A percentile compares a stretch with the other conserved stretches of the same genome.
Evolutionary conservation across 2,113 vertebrate species (phyloP).

Genomic region (Beaufortia kweichowensis): DNA sequence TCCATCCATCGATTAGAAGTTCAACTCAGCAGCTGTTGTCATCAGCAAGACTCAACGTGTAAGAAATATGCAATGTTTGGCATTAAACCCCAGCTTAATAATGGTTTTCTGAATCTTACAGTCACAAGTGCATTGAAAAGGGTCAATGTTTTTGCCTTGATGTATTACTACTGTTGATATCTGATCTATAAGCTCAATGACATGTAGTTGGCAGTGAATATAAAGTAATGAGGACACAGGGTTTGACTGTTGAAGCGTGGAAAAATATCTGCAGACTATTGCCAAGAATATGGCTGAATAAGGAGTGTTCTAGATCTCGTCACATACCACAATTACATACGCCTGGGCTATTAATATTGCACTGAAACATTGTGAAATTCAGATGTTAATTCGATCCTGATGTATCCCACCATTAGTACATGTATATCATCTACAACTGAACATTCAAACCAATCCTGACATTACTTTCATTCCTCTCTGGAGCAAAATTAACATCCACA

Average conservation of each 20-base stretch:
- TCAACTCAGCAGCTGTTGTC: constrained; percentile 42
- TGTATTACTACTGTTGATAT: background rate
- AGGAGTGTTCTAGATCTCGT: constrained; percentile 28
- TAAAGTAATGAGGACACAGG: background rate
- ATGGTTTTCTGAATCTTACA: background rate
- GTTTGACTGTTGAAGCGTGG: background rate
- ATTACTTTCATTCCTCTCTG: constrained; percentile 27
- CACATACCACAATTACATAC: constrained; percentile 29
- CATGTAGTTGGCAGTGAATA: constrained; percentile 11
- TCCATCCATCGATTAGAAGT: constrained; percentile 33
- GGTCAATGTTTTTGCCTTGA: background rate
- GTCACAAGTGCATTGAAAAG: too few relatives aligned
- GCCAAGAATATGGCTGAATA: constrained; percentile 26
- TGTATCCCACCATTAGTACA: constrained; percentile 13
- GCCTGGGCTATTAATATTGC: constrained; percentile 37
- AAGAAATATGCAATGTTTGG: constrained; percentile 29
- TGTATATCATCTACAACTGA: constrained; percentile 27
- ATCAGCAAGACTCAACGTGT: constrained; percentile 33
- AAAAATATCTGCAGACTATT: constrained; percentile 1
- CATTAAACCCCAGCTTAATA: background rate
- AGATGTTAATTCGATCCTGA: constrained; percentile 17
- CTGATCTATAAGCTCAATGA: background rate
- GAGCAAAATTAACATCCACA: constrained; percentile 21
- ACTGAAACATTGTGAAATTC: constrained; percentile 42
- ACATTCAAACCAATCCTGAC: constrained; percentile 33